Evolutionary conservation across 2,113 vertebrate species (phyloP), one percentile per base, ranked within the genome.

Genomic region (Halichoerus grypus): DNA sequence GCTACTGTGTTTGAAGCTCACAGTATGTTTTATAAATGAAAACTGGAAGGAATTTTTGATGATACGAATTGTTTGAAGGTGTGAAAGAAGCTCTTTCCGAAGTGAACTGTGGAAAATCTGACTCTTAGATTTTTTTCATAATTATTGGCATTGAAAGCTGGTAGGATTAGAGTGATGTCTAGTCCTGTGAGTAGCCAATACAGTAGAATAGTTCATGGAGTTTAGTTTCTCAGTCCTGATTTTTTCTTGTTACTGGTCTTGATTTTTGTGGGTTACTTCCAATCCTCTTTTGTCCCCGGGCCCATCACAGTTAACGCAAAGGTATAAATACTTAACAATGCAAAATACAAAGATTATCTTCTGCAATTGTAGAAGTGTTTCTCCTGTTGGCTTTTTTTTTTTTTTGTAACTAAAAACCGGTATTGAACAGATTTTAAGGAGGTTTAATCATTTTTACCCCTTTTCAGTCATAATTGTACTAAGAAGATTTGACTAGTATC

Each of bases 391-490:
- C 33, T 11, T 63, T 53, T 61, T 72, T 72, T 53, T 61, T 72
- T 72, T 53, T 42, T 39, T 49, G 28, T 46, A 95, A 83, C 69
- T 79, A 88, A 95, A 83, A 87, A 59, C 53, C 10, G 1, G 36
- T 72, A n/a, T 87, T 94, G 51, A 88, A 72, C 69, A 93, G 28
- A 79, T 88, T 88, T 93, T 59, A 72, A 86, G 42, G n/a, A 31
- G 5, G 7, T 79, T 67, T 82, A 67, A 59, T 55, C 0, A 39
- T 80, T 83, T 95, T 57, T 77, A 49, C 49, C 19, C 13, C 39
- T 49, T 96, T 80, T 76, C 7, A 57, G 8, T 61, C 28, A 74
- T 42, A 84, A 53, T 67, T 63, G 59, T 91, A 74, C 51, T 84
- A 42, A 36, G 10, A 69, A 46, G 10, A 74, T 91, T 92, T 67